Base-by-base conservation (phyloP, 35 echinoderm and acorn worm genomes). In the Acanthaster planci region DNA sequence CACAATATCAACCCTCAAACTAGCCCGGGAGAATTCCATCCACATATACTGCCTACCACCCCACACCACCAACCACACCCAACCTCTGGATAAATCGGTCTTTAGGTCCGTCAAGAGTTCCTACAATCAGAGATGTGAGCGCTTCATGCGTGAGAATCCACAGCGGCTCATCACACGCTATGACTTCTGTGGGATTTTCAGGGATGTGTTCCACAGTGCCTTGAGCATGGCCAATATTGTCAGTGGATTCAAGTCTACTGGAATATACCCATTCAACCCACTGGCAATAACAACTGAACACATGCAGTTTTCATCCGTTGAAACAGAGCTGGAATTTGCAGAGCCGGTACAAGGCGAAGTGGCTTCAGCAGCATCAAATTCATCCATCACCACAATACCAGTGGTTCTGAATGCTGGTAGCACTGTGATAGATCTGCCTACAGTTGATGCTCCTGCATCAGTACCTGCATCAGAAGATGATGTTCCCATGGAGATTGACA, bases 121-220 rank as follows among this genome's bases (percentile, higher is more conserved):
- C 4, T 92, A 92, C 86, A 92, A 84, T 40, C 12, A 83, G 3
- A 47, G n/a, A 38, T 92, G 90, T 92, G 76, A 89, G 22, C 42
- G 29, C 15, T 92, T 83, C 79, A 92, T 89, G 90, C 58, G 78
- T 7, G 80, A 92, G 12, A 92, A 92, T 76, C 90, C 90, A 51
- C 51, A 78, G n/a, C 75, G 51, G 40, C 10, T 92, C 19, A 84
- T 89, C 39, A 89, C 90, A 19, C 51, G 90, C 2, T 89, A 83
- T 83, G 90, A 92, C 50, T 89, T 92, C 59, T 89, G 86, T 83
- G 85, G 78, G 6, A 42, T 2, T 81, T 47, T 47, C 42, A 47
- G 4, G 12, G 42, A 47, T 47, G 42, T 47, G 12, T 47, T 42
- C 54, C 51, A 89, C 58, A 85, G 23, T 7, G 64, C 15, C 16